Conservation (phyloP, 2,113 vertebrate genomes). For the Pelmatolapia mariae region DNA sequence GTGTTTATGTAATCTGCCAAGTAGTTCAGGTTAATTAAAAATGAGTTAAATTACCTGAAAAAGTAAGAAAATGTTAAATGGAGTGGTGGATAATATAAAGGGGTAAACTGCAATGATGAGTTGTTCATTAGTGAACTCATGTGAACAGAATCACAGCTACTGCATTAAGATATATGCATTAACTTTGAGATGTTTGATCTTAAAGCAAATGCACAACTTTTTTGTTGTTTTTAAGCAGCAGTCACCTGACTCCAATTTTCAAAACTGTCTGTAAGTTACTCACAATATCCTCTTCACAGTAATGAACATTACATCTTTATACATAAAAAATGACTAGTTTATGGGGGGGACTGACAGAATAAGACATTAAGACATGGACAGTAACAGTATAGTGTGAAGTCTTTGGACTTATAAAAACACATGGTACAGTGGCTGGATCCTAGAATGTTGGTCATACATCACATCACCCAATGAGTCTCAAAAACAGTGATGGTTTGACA, state of each 20-base stretch:
- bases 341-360: not conserved
- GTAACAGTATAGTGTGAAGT: not conserved
- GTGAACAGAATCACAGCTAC: not conserved
- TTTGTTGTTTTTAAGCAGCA: not conserved
- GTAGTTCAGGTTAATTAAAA: not conserved
- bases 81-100: not conserved
- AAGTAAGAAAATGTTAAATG: not conserved
- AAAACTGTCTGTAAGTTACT: not conserved
- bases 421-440: not conserved
- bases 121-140: not conserved
- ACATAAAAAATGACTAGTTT: not conserved
- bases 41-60: not conserved
- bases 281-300: not conserved
- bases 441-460: not conserved
- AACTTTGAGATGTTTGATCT: not conserved
- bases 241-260: not conserved
- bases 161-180: not conserved
- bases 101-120: not conserved
- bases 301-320: not conserved
- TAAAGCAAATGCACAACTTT: not conserved
- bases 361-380: not conserved
- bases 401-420: not conserved
- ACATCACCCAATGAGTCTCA: not conserved
- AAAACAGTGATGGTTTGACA: not conserved
- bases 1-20: not conserved